Evolutionary conservation across 2,797 vertebrate species (phyloP).

Genomic region (Loriculus beryllinus): DNA sequence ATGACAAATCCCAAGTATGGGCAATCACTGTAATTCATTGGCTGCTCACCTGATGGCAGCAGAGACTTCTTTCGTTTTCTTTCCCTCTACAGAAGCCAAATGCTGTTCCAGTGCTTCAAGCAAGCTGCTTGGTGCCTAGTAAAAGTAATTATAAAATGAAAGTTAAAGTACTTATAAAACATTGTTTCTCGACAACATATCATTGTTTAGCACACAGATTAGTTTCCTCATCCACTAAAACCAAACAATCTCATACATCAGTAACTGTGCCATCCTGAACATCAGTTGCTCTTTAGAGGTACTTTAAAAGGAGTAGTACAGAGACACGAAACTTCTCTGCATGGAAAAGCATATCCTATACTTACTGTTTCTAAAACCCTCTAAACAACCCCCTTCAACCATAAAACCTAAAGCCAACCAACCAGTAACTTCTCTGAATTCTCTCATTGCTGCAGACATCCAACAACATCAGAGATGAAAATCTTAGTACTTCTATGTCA

Average conservation of each 20-base stretch:
- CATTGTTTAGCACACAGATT: not conserved
- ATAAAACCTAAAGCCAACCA: not conserved
- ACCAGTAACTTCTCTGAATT: not conserved
- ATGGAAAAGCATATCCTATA: not conserved
- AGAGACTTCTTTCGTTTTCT: slow-evolving; percentile 88
- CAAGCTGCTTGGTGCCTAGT: slow-evolving; percentile 90
- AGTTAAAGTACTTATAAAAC: slow-evolving; percentile 40
- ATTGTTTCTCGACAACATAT: not conserved
- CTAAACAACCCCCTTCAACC: not conserved
- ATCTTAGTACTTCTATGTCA: not conserved
- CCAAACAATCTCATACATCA: not conserved
- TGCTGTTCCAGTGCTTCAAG: slow-evolving; percentile 94
- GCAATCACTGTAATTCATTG: not conserved
- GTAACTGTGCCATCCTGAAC: not conserved
- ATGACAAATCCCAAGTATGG: not conserved
- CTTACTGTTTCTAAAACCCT: not conserved
- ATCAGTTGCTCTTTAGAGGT: not conserved
- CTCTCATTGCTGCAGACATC: not conserved
- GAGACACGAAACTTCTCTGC: not conserved
- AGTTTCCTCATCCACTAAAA: not conserved
- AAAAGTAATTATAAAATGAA: slow-evolving; percentile 40
- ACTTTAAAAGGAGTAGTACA: not conserved
- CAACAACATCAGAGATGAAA: not conserved
- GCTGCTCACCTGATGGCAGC: slow-evolving; percentile 86
- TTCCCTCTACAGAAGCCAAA: slow-evolving; percentile 92